A percentile compares a stretch with the other conserved stretches of the same genome.
Evolutionary conservation across 2,113 vertebrate genomes (phyloP).

Genomic region (Perca flavescens): DNA sequence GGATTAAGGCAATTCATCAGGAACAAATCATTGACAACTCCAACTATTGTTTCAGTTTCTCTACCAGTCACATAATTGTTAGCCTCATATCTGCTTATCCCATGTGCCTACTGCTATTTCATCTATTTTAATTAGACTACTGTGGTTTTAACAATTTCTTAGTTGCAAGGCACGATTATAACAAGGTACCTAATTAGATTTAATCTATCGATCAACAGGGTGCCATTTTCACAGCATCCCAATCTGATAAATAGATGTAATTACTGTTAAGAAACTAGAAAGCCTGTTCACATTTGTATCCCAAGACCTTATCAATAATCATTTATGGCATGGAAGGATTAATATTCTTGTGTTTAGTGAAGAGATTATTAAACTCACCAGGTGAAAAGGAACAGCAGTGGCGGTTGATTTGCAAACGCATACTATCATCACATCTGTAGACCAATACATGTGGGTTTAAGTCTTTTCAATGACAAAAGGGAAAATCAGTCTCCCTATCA

Average conservation of each 20-base stretch:
- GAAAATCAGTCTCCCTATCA: neutral
- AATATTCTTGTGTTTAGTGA: neutral
- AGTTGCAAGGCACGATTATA: neutral
- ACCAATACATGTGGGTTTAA: slow-evolving; percentile 8
- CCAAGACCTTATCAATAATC: slow-evolving; percentile 8
- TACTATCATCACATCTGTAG: neutral
- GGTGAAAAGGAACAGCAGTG: neutral
- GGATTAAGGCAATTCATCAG: neutral
- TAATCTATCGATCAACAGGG: slow-evolving; percentile 5
- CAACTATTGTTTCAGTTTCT: neutral
- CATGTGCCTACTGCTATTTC: neutral
- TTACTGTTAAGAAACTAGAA: slow-evolving; percentile 7
- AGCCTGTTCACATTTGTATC: neutral
- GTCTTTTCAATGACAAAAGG: neutral
- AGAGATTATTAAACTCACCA: slow-evolving; percentile 7
- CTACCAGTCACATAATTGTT: neutral
- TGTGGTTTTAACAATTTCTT: neutral
- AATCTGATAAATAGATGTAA: slow-evolving; percentile 29
- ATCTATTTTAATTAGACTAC: neutral
- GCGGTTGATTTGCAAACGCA: slow-evolving; percentile 1
- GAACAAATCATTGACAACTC: neutral
- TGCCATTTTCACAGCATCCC: neutral
- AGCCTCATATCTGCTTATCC: neutral
- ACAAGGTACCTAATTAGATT: slow-evolving; percentile 7
- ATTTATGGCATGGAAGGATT: neutral